Evolutionary conservation across 1,140 invertebrate species (phyloP).

Genomic region (Panonychus citri): DNA sequence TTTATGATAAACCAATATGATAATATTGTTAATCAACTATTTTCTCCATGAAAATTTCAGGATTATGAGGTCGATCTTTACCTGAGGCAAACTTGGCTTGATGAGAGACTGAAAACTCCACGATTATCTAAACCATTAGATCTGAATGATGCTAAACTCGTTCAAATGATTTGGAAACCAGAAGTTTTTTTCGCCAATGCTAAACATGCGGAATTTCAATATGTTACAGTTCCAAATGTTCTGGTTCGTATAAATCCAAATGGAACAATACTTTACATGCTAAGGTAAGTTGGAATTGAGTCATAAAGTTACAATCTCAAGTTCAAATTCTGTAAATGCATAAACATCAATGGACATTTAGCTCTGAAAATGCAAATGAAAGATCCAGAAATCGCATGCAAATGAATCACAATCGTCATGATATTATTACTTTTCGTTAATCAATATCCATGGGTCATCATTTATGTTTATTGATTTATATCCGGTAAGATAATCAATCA

Average conservation of each 20-base stretch:
- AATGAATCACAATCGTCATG: no score
- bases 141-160: slow-evolving; percentile 31
- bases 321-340: no score
- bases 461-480: no score
- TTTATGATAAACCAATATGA: no score
- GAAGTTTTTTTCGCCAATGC: slow-evolving; percentile 43
- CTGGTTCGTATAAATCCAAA: slow-evolving; percentile 35
- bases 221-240: slow-evolving; percentile 40
- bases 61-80: slow-evolving; percentile 25
- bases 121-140: slow-evolving; percentile 29
- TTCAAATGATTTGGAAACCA: slow-evolving; percentile 38
- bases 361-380: no score
- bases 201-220: slow-evolving; percentile 38
- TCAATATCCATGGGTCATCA: no score
- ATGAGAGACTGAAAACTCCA: slow-evolving; percentile 19
- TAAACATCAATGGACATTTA: no score
- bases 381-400: no score
- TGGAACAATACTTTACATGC: slow-evolving; percentile 37
- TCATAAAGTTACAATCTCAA: no score
- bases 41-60: neutral
- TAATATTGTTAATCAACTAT: neutral
- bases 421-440: no score
- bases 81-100: slow-evolving; percentile 16
- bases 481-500: no score
- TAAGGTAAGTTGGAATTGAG: slow-evolving; percentile 24